Evolutionary conservation across 2,888 invertebrate genomes (phyloP), one percentile per base, ranked within the genome.

Genomic region (Tiphia femorata): DNA sequence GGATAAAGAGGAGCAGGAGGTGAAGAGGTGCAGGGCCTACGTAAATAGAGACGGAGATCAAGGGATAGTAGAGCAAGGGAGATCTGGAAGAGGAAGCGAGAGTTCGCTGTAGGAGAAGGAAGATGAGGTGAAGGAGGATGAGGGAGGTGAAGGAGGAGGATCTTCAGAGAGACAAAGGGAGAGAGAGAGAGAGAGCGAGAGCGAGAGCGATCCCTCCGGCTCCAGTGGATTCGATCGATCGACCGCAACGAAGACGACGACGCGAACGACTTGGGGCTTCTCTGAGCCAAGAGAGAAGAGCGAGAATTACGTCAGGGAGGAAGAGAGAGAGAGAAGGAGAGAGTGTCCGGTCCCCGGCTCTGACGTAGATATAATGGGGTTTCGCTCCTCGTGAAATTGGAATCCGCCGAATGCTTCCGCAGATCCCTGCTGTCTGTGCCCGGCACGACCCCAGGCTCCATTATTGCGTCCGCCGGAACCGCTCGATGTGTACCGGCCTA

Each of bases 361-460:
- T 66, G 65, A 68, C 63, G 66, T 42, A 55, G 56, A 41, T 62
- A 56, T 68, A 69, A 70, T 66, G 46, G 69, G 63, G 53, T 66
- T 63, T 58, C 49, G 58, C 46, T 51, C 50, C 54, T 72, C 59
- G 53, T 47, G 72, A 69, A 69, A 69, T 69, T 66, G 72, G 63
- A 69, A 72, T 70, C 59, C 40, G 49, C 44, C 50, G 60, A 62
- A 68, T 65, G 72, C 59, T 56, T 64, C 53, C 61, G 42, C 49
- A 51, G 38, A 50, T 48, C 35, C 38, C 51, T 19, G 37, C 12
- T n/a, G 49, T 56, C 44, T 49, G 21, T 33, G 25, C 23, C 52
- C 35, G 35, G 12, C 20, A n/a, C 48, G 58, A 51, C 56, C 44
- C 56, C 52, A 27, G 40, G 37, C 37, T 33, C 48, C 49, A 58